Conservation (phyloP, 2,113 vertebrate genomes). For the Andinoacara biseriatus region DNA sequence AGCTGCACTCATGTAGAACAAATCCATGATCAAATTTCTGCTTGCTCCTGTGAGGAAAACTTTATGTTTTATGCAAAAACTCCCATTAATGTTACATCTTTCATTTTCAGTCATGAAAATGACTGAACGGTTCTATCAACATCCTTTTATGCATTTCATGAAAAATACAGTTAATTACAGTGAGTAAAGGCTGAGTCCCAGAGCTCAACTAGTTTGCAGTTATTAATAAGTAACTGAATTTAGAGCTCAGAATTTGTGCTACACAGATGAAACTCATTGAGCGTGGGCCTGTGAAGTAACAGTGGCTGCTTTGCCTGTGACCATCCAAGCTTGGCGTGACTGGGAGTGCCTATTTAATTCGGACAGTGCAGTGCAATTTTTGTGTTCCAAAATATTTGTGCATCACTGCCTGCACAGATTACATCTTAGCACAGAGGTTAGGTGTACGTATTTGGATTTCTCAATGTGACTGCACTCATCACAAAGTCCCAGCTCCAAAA, state of each 20-base stretch:
- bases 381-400: constrained; percentile 25
- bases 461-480: not conserved
- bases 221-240: constrained; percentile 21
- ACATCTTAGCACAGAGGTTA: not conserved
- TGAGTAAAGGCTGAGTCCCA: not conserved
- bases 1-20: constrained; percentile 34
- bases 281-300: not conserved
- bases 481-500: not conserved
- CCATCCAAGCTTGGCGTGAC: not conserved
- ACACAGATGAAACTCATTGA: not conserved
- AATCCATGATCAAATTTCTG: constrained; percentile 30
- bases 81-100: constrained; percentile 16
- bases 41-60: constrained; percentile 5
- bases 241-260: not conserved
- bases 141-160: constrained; percentile 9
- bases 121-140: constrained; percentile 7
- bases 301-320: not conserved
- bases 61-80: constrained; percentile 25
- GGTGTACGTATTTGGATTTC: not conserved
- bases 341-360: not conserved
- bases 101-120: constrained; percentile 18
- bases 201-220: constrained; percentile 7
- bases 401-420: constrained; percentile 12
- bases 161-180: constrained; percentile 38
- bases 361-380: not conserved